Evolutionary conservation across 2,797 vertebrate species (phyloP).

Genomic region (Hypotaenidia philippensis): DNA sequence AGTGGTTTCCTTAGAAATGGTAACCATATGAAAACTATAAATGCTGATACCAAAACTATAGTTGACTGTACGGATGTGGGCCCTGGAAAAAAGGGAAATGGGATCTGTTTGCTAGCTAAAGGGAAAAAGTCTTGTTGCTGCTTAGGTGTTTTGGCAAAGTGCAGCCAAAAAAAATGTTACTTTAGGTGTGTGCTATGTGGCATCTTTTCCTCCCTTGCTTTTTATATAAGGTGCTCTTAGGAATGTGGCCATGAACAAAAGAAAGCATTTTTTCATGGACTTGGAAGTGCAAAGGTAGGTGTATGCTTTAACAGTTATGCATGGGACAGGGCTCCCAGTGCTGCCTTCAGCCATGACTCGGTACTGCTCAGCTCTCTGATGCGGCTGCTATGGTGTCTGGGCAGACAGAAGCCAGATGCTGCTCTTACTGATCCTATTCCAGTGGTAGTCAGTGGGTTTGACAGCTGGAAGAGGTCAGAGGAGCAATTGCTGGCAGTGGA

Average conservation of each 20-base stretch:
- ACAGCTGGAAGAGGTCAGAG: neutral
- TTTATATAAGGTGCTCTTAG: neutral
- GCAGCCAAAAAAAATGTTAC: neutral
- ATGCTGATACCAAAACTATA: slow-evolving; percentile 1
- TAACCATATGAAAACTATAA: slow-evolving; percentile 43
- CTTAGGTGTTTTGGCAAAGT: slow-evolving; percentile 15
- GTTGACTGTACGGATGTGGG: neutral
- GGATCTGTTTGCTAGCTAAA: slow-evolving; percentile 18
- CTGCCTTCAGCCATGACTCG: neutral
- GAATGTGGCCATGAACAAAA: neutral
- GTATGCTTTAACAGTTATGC: rapidly evolving
- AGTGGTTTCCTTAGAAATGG: slow-evolving; percentile 61
- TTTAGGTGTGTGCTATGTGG: neutral
- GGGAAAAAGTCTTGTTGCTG: slow-evolving; percentile 1
- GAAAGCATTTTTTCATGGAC: neutral
- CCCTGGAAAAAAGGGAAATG: neutral
- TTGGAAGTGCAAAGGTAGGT: neutral
- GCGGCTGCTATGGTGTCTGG: rapidly evolving
- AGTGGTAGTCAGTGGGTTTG: neutral
- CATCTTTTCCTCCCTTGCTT: neutral
- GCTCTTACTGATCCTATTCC: neutral
- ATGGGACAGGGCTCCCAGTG: neutral
- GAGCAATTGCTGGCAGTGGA: neutral
- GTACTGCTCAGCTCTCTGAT: neutral
- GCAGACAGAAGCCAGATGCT: neutral